Evolutionary conservation across 2,113 vertebrate genomes (phyloP).

Genomic region (Morone chrysops): DNA sequence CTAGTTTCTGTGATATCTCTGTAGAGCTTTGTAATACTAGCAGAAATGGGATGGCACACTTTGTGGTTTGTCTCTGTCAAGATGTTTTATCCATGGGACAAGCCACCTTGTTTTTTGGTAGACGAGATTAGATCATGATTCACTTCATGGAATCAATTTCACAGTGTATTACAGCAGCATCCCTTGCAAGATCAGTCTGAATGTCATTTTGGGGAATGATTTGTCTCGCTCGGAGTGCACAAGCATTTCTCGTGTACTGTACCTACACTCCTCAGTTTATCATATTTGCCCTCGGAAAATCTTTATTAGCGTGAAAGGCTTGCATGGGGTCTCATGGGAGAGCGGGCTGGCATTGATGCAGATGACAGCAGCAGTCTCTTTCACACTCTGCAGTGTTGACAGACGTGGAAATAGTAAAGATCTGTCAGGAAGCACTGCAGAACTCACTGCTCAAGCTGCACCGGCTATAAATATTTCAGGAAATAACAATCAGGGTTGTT

Average conservation of each 20-base stretch:
- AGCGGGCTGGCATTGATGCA: constrained; percentile 56
- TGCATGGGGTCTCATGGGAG: constrained; percentile 57
- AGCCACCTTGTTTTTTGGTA: constrained; percentile 72
- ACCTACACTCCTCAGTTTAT: constrained; percentile 75
- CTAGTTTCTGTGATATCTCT: not conserved
- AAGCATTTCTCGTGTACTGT: constrained; percentile 71
- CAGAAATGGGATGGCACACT: constrained; percentile 34
- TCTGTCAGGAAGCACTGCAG: constrained; percentile 64
- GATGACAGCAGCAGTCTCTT: constrained; percentile 64
- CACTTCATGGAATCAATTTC: constrained; percentile 87
- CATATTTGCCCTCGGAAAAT: constrained; percentile 79
- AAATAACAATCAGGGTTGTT: constrained; percentile 74
- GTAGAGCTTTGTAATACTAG: constrained; percentile 20
- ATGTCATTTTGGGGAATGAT: constrained; percentile 80
- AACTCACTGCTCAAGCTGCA: constrained; percentile 51
- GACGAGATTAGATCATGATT: constrained; percentile 83
- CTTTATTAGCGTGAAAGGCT: constrained; percentile 80
- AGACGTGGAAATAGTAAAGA: constrained; percentile 60
- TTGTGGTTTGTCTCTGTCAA: constrained; percentile 42
- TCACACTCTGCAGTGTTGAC: constrained; percentile 64
- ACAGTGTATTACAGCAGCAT: constrained; percentile 80
- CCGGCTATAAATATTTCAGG: constrained; percentile 76
- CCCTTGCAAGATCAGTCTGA: constrained; percentile 78
- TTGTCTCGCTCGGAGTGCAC: constrained; percentile 76
- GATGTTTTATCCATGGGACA: constrained; percentile 58